Conservation (phyloP, 1,140 invertebrate species). For the Myzus persicae region DNA sequence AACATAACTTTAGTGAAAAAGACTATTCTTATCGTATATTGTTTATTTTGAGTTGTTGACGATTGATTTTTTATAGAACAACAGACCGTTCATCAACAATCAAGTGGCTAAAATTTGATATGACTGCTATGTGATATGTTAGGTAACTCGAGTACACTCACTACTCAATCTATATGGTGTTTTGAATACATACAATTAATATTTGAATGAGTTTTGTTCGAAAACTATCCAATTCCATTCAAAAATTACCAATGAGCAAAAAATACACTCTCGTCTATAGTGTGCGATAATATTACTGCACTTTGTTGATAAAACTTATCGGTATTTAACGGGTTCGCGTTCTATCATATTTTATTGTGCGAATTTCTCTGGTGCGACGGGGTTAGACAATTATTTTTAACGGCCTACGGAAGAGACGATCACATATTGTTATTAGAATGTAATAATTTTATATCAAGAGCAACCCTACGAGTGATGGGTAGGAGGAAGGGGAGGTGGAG, state of each 20-base stretch:
- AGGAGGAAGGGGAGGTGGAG: too few relatives aligned
- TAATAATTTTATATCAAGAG: background rate
- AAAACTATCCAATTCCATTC: background rate
- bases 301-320: background rate
- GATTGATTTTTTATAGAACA: too few relatives aligned
- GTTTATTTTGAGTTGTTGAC: too few relatives aligned
- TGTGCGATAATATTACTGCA: background rate
- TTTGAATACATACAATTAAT: background rate
- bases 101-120: too few relatives aligned
- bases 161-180: too few relatives aligned
- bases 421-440: background rate
- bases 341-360: too few relatives aligned
- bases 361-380: background rate
- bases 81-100: too few relatives aligned
- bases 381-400: background rate
- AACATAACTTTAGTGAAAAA: too few relatives aligned
- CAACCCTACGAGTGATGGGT: fast-evolving
- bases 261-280: background rate
- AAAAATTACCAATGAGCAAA: background rate
- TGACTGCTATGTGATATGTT: too few relatives aligned
- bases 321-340: background rate
- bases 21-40: too few relatives aligned
- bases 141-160: too few relatives aligned
- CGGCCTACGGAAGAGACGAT: background rate
- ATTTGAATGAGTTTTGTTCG: background rate